Base-by-base conservation (phyloP, 2,888 invertebrate genomes). In the Athalia cordata region DNA sequence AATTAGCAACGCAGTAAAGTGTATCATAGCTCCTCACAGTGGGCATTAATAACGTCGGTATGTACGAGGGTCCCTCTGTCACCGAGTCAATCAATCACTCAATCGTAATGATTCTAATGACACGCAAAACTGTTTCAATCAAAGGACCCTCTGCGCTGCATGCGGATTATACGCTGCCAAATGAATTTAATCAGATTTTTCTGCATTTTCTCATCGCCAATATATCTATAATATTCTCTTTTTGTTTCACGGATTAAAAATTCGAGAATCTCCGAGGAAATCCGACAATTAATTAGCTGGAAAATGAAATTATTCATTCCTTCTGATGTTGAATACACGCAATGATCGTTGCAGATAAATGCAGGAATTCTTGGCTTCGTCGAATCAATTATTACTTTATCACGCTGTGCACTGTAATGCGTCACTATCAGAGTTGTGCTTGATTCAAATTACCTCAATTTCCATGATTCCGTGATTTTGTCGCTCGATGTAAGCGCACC, bases 401-500 rank as follows among this genome's bases (percentile, higher is more conserved):
- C 29, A 29, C 29, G 29, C 29, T 29, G 29, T 29, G 9, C 4
- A 45, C 8, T 8, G 15, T 45, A 7, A 29, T 52, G 9, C 50
- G 7, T 6, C 43, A 6, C 50, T 7, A 70, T 50, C 15, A 13
- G 15, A 67, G n/a, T 68, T 47, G 13, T 80, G 85, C 85, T 85
- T 84, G 78, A 77, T 70, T 29, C 47, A 70, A 70, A 77, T 77
- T 77, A 55, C 77, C 59, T 67, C 77, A 81, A 84, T 84, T 85
- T 83, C 82, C 84, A 82, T 84, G 81, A 84, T 84, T 85, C 81
- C 79, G 50, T 13, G 15, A 9, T n/a, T 57, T 29, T 13, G 77
- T 61, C 52, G 79, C 77, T 62, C 59, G 61, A 29, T 29, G 2
- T 29, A 29, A 29, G 2, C 29, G 29, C 2, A 29, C 29, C n/a